These are phyloP conservation scores for Cherax quadricarinatus DNA, from an alignment of 1,140 invertebrate genomes.

Conservation along the genomic window DNA sequence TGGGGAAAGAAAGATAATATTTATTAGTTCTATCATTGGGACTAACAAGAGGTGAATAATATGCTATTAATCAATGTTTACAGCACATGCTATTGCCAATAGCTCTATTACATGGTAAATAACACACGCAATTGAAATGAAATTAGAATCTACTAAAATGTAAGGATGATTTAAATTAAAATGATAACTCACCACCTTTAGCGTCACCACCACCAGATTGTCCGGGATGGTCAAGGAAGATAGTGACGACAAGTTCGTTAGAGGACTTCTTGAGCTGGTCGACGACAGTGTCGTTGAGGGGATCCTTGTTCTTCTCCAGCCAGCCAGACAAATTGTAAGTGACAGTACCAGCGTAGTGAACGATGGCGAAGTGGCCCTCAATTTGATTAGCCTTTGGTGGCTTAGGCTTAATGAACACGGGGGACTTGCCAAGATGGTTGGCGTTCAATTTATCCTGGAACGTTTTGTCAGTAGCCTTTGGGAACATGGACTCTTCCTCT, in stretches of 20 bases:
- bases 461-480: constrained; percentile 40
- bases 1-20: neutral
- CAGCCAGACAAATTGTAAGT: constrained; percentile 39
- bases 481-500: constrained; percentile 46
- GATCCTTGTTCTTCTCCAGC: constrained; percentile 59
- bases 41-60: no score
- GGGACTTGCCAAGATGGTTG: constrained; percentile 31
- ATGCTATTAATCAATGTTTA: no score
- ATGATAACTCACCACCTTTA: constrained; percentile 80
- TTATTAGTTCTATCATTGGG: neutral
- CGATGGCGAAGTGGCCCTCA: constrained; percentile 44
- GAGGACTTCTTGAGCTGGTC: constrained; percentile 42
- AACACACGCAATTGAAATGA: no score
- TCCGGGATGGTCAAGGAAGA: constrained; percentile 96
- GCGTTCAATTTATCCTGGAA: constrained; percentile 28
- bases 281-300: constrained; percentile 48
- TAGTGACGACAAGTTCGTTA: constrained; percentile 85
- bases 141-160: no score
- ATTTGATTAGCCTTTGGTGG: neutral
- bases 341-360: constrained; percentile 52
- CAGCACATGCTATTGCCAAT: no score
- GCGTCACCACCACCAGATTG: constrained; percentile 85
- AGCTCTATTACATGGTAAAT: no score
- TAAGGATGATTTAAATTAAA: neutral
- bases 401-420: constrained; percentile 37